Conservation (phyloP, 2,113 vertebrate genomes). For the Macrotis lagotis region DNA sequence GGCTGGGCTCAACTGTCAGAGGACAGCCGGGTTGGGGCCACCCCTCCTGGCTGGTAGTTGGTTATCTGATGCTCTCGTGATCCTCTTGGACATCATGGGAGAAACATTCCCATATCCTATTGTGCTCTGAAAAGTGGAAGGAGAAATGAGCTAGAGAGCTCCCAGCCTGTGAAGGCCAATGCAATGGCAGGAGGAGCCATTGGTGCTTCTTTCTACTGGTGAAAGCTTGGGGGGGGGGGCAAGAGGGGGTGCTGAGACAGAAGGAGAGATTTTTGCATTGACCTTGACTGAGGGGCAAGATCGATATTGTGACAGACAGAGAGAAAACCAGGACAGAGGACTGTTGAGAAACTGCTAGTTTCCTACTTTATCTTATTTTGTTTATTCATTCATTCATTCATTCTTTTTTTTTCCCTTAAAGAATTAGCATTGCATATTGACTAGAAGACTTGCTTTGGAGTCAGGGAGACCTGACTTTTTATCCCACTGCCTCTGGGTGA, state of each 20-base stretch:
- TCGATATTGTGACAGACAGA: neutral
- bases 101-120: slow-evolving; percentile 71
- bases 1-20: neutral
- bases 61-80: slow-evolving; percentile 86
- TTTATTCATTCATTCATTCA: no score
- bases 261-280: no score
- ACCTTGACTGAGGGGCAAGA: neutral
- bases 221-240: no score
- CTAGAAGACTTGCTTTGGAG: neutral
- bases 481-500: neutral
- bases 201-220: neutral
- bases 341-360: neutral
- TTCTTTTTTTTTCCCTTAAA: neutral
- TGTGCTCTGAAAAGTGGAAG: slow-evolving; percentile 37
- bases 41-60: slow-evolving; percentile 79
- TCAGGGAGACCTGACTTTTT: neutral
- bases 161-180: neutral
- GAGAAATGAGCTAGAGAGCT: neutral
- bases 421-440: neutral
- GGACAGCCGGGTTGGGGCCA: slow-evolving; percentile 70
- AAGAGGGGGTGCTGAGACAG: rapidly evolving
- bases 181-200: neutral
- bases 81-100: slow-evolving; percentile 59
- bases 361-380: neutral
- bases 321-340: neutral